Percentiles rank a stretch among this genome's conserved stretches.
Conservation (phyloP, 2,113 vertebrate genomes). For the Macquaria ambigua region DNA sequence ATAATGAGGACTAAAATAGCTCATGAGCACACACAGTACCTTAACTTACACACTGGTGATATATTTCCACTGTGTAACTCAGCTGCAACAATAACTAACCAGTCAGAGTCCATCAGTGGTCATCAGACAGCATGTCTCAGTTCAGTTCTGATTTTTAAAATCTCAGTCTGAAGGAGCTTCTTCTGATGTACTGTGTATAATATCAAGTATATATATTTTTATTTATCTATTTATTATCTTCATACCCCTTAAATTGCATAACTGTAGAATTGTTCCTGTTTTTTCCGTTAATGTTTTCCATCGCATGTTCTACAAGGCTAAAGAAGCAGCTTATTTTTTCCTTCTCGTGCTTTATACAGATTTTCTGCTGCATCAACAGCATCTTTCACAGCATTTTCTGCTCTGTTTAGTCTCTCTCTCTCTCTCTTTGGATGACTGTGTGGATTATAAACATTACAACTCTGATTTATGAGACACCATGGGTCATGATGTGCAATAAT, state of each 20-base stretch:
- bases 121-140: not conserved
- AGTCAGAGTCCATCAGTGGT: not conserved
- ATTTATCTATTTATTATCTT: too few species aligned
- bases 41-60: not conserved
- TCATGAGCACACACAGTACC: constrained; percentile 1
- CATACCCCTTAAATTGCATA: not conserved
- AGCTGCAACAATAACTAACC: not conserved
- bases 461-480: too few species aligned
- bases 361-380: too few species aligned
- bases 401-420: too few species aligned
- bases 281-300: not conserved
- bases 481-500: too few species aligned
- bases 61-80: constrained; percentile 5
- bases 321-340: too few species aligned
- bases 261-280: not conserved
- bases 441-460: too few species aligned
- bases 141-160: not conserved
- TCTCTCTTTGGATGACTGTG: too few species aligned
- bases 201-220: not conserved
- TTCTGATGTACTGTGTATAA: too few species aligned
- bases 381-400: too few species aligned
- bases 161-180: not conserved
- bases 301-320: not conserved
- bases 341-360: not conserved
- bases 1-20: constrained; percentile 52